Evolutionary conservation across 2,888 invertebrate genomes (phyloP), one percentile per base, ranked within the genome.

Genomic region (Ischnus inquisitorius): DNA sequence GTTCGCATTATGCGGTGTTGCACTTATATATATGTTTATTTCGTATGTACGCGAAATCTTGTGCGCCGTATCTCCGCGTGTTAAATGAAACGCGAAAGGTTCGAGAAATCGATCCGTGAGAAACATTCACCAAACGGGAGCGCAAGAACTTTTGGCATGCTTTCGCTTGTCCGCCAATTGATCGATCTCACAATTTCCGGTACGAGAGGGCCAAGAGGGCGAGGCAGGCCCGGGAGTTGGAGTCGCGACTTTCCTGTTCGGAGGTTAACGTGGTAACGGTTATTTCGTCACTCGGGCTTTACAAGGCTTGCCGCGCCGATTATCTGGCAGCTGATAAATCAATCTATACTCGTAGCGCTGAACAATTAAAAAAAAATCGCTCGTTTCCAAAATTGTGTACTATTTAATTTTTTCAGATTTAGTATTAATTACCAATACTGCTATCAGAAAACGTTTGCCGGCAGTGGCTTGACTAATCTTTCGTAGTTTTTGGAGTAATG

Each of bases 141-240:
- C 46, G 46, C 82, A 83, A 77, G 64, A 76, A 80, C 60, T 88
- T 87, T 90, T 79, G 86, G 86, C 84, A 85, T 88, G 84, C 78
- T 84, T 78, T 72, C 68, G 69, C 57, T 28, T 25, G 72, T 65
- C 34, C 64, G 87, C 86, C 86, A 88, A 88, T 90, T 90, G 88
- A 91, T 91, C 89, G 88, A 88, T 88, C 90, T 86, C 88, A 89
- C 88, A 90, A 90, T 91, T 90, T 92, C 91, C 92, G 91, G 90
- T 86, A 79, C 82, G 80, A 64, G 84, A 69, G 69, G 34, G 34
- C 34, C 34, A 34, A 34, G 34, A 34, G 34, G 34, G 34, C 34
- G 34, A 34, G 34, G 34, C 34, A 8, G 8, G 8, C 34, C 4
- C 34, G 34, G 8, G 34, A 34, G 4, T 34, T 34, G 86, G 89